Evolutionary conservation across 2,797 vertebrate species (phyloP), one percentile per base, ranked within the genome.

Genomic region (Syncerus caffer): DNA sequence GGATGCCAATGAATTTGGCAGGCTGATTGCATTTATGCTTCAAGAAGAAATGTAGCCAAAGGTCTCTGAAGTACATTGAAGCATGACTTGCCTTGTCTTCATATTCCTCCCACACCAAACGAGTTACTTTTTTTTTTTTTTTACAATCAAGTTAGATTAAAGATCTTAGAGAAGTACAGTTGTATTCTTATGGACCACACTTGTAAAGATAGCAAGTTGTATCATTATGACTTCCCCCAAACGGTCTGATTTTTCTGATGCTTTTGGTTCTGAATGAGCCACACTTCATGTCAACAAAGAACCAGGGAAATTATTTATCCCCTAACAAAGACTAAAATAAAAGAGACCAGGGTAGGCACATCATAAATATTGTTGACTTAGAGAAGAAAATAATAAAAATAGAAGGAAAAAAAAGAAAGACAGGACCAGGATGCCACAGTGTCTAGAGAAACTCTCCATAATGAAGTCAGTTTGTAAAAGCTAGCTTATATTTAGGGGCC

Each of bases 371-470:
- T 93, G n/a, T 87, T 88, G 93, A 98, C 92, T 97, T 98, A 97
- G 92, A 94, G 89, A 96, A 98, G 95, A 96, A 98, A 98, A 97
- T 88, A 98, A 98, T 97, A 98, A 98, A 98, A 97, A 98, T 96
- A 88, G 95, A 80, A 45, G 6, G n/a, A 38, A 97, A 29, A 11
- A 5, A 38, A 53, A 38, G 4, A 74, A 25, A 95, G 92, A 97
- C 98, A 98, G 97, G 57, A 38, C 92, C 97, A 96, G 87, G 96
- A 60, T 97, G 53, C 87, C 97, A 94, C 79, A 90, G 89, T 97
- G 76, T 97, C 92, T 97, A 87, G 95, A 98, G 97, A 98, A 98
- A 95, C 4, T 96, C 96, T 93, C 91, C 91, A 64, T 95, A 88
- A 95, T 96, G 31, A 98, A 98, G 89, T 89, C 90, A 89, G 89